Conservation (phyloP, 2,113 vertebrate species). For the Zosterops japonicus region DNA sequence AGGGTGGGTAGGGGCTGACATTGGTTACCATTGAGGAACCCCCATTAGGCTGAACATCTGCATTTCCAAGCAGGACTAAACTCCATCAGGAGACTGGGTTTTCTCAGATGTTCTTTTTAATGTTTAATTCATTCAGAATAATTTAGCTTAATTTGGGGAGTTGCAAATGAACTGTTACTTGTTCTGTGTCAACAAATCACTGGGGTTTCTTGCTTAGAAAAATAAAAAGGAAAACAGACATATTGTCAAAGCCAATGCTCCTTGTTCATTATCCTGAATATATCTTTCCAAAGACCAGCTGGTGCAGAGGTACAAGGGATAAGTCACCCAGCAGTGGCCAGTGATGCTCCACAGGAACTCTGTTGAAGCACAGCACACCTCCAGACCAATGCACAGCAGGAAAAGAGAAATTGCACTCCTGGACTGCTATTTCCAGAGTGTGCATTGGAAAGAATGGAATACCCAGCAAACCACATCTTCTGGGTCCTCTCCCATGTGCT, state of each 20-base stretch:
- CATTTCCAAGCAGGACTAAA: not conserved
- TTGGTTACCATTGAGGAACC: not conserved
- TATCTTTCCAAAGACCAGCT: not conserved
- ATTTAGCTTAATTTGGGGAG: slow-evolving; percentile 27
- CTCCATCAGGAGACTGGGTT: not conserved
- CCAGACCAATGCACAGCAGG: not conserved
- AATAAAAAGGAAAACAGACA: not conserved
- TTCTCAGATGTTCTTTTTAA: not conserved
- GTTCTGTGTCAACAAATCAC: not conserved
- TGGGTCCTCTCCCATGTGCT: not conserved
- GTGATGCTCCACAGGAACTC: not conserved
- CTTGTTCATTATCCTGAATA: not conserved
- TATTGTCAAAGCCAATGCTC: not conserved
- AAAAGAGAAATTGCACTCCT: not conserved
- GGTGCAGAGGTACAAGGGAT: not conserved
- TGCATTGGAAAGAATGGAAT: not conserved
- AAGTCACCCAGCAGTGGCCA: not conserved
- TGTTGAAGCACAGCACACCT: not conserved
- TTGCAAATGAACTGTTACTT: slow-evolving; percentile 28
- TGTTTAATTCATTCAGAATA: slow-evolving; percentile 37
- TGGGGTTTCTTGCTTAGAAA: not conserved
- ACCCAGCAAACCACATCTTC: not conserved
- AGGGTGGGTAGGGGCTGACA: not conserved
- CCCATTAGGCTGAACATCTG: not conserved
- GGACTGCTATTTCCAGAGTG: not conserved